Conservation (phyloP, 2,113 vertebrate species). For the Trogon surrucura region DNA sequence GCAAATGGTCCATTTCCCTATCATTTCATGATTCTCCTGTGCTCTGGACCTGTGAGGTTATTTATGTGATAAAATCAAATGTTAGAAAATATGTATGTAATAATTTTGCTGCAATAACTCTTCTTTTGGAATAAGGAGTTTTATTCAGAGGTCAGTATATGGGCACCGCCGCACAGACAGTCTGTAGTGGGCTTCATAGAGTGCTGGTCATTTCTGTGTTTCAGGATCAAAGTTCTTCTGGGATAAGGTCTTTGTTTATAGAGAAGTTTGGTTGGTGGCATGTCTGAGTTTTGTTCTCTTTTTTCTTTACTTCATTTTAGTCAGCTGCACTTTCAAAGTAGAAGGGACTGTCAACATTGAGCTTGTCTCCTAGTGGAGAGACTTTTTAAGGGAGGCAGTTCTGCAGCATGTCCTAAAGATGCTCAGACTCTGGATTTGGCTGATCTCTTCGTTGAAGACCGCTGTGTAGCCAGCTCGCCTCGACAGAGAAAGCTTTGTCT, state of each 20-base stretch:
- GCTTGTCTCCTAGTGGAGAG: not conserved
- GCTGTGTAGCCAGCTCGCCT: not conserved
- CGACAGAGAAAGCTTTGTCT: conserved; percentile 18
- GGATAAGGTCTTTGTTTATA: not conserved
- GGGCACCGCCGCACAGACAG: not conserved
- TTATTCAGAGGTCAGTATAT: not conserved
- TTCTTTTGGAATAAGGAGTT: not conserved
- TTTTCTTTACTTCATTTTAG: not conserved
- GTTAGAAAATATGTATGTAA: not conserved
- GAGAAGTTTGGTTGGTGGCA: not conserved
- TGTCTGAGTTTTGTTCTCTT: not conserved
- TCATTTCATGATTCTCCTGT: not conserved
- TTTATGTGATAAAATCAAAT: not conserved
- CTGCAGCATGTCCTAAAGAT: not conserved
- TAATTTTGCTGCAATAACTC: not conserved
- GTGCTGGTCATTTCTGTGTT: accelerated
- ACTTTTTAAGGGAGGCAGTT: not conserved
- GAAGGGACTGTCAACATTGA: not conserved
- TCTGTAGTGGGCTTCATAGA: not conserved
- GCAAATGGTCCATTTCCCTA: not conserved
- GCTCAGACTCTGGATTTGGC: not conserved
- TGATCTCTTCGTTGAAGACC: not conserved
- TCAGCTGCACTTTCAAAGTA: not conserved
- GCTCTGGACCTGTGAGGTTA: not conserved
- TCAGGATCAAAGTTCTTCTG: not conserved